Evolutionary conservation across 2,888 invertebrate species (phyloP).

Genomic region (Calameuta pallipes): DNA sequence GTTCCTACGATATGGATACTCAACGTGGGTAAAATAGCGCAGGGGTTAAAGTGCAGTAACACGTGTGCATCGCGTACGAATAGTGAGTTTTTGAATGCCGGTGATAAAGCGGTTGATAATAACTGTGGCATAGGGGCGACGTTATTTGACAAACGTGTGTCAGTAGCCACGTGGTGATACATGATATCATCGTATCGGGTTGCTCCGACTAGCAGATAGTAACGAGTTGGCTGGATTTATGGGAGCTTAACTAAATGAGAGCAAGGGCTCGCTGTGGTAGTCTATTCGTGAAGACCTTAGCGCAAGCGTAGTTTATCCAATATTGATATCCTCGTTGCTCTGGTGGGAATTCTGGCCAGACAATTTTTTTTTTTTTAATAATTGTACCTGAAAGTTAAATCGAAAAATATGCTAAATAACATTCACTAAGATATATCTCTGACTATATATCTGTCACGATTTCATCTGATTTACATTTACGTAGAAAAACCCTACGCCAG

Average conservation of each 20-base stretch:
- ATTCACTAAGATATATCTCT: not conserved
- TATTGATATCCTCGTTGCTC: not conserved
- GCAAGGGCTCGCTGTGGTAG: slow-evolving; percentile 19
- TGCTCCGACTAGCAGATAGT: slow-evolving; percentile 32
- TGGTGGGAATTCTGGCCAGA: not conserved
- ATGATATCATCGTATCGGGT: slow-evolving; percentile 33
- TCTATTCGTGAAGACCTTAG: not conserved
- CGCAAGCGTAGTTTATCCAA: not conserved
- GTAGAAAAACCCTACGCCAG: not conserved
- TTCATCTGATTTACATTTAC: not conserved
- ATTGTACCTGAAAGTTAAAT: not conserved
- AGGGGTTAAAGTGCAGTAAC: not conserved
- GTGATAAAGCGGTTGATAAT: slow-evolving; percentile 17
- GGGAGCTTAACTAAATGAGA: slow-evolving; percentile 35
- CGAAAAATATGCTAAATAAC: not conserved
- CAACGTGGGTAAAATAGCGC: not conserved
- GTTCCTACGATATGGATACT: not conserved
- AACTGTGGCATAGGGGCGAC: slow-evolving; percentile 32
- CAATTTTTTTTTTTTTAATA: too few relatives aligned
- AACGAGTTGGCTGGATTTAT: slow-evolving; percentile 45
- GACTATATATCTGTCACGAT: too few relatives aligned
- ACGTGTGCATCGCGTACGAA: not conserved
- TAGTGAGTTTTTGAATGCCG: not conserved
- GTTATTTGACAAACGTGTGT: slow-evolving; percentile 43
- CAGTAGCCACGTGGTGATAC: slow-evolving; percentile 37